Evolutionary conservation across 2,797 vertebrate species (phyloP), one percentile per base, ranked within the genome.

Genomic region (Artibeus jamaicensis): DNA sequence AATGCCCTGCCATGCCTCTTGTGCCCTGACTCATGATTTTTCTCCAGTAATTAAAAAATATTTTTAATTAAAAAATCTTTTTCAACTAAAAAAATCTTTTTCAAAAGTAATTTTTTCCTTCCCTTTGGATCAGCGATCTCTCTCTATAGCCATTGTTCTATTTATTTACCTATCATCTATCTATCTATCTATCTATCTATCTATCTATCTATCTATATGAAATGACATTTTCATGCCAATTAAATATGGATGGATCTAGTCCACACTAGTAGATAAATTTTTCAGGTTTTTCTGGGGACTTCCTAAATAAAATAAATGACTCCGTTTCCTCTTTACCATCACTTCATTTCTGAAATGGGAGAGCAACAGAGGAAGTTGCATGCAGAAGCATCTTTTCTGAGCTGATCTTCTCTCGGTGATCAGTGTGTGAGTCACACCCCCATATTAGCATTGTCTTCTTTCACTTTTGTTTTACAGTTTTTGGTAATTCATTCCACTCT

Each of bases 181-280:
- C 6, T 16, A 19, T 19, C 6, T 19, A 6, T 50, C 16, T 21
- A 22, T n/a, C n/a, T 32, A 9, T 62, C 59, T 59, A 3, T 59
- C 24, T 59, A 8, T 59, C 1, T 55, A 5, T 55, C 53, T 55
- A 3, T 57, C 55, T 57, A 8, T 55, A n/a, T 65, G 24, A 32
- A 55, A 67, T 48, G 2, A 26, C 11, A 1, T 1, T 10, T 8
- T 6, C 9, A 9, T 24, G 19, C 1, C n/a, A 9, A 48, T 74
- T 91, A 44, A 14, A 1, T 55, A 44, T 70, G 34, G 3, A 6
- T 71, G 32, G 3, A 6, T 71, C 37, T 77, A 19, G 2, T 50
- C 6, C 26, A 55, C 6, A n/a, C 9, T 62, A 50, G 29, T n/a
- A 50, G 5, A 32, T 83, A 73, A 74, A 57, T 46, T 68, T 19